Conservation (phyloP, 1,140 invertebrate genomes). For the Neodiprion lecontei region DNA sequence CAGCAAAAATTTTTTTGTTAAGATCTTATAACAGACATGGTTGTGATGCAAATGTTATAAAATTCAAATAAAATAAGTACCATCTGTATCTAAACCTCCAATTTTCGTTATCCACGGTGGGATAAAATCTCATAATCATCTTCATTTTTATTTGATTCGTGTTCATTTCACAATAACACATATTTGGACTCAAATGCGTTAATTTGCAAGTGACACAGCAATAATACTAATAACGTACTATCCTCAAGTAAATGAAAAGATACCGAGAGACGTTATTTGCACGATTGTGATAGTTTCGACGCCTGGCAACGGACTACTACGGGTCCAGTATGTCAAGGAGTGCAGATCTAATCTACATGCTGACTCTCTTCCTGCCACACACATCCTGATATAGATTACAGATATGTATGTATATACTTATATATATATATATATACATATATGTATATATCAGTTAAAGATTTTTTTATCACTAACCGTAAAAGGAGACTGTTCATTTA, state of each 20-base stretch:
- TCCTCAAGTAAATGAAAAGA: too few relatives aligned
- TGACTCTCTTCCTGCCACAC: neutral
- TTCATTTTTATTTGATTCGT: constrained; percentile 30
- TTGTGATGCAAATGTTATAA: constrained; percentile 6
- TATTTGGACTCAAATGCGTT: neutral
- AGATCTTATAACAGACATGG: too few relatives aligned
- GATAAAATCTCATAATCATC: constrained; percentile 32
- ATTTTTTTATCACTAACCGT: too few relatives aligned
- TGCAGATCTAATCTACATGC: neutral
- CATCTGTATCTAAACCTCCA: constrained; percentile 40
- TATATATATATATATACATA: too few relatives aligned
- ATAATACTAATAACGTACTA: too few relatives aligned
- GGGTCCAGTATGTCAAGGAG: too few relatives aligned
- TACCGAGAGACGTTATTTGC: too few relatives aligned
- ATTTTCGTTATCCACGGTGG: constrained; percentile 31
- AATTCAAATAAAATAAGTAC: constrained; percentile 24
- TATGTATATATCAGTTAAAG: too few relatives aligned
- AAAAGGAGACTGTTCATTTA: neutral
- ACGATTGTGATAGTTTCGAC: too few relatives aligned
- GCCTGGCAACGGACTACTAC: too few relatives aligned
- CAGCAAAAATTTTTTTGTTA: too few relatives aligned
- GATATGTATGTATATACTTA: neutral
- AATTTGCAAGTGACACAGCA: too few relatives aligned
- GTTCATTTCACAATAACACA: neutral
- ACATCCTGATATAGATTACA: neutral